Base-by-base conservation (phyloP, 2,797 vertebrate species). In the Pangasius krempfi region DNA sequence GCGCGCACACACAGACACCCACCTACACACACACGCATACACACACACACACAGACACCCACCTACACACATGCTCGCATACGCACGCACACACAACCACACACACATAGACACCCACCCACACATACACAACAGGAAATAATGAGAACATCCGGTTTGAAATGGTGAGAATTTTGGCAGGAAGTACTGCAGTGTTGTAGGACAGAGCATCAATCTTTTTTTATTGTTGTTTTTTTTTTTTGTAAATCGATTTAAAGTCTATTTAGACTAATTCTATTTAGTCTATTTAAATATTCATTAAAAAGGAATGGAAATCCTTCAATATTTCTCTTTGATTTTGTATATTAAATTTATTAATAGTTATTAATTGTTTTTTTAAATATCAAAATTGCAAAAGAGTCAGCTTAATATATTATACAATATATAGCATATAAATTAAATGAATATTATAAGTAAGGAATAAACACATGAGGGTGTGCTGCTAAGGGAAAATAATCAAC, bases 111-210 rank as follows among this genome's bases (percentile, higher is more conserved):
- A 70, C 52, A 82, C 27, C 81, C 68, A 58, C 89, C 25, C 58
- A 84, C 72, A 73, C 89, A 78, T 47, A 75, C 6, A 78, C 56
- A 56, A 81, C 68, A 88, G 88, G 81, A 89, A 87, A 86, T 86
- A 82, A 25, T 73, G 75, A 89, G 72, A 86, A 75, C 86, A 89
- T 89, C 86, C 89, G 75, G 72, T 87, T 85, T 44, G 33, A 56
- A 80, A 52, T 70, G 27, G 66, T 89, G 44, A 86, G 75, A 85
- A n/a, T 79, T 56, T 25, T 85, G 73, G 27, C 78, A 89, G 79
- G 85, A 86, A 75, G 85, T 58, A 75, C 4, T 66, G 78, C 37
- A 66, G 60, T n/a, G 50, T 50, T 64, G 72, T 16, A 12, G 44
- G 40, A 50, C 62, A 14, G 22, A 81, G 9, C 78, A 80, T 18